phyloP scores from a whole-genome alignment of 2,888 invertebrate genomes.

The Andrena fulva region DNA sequence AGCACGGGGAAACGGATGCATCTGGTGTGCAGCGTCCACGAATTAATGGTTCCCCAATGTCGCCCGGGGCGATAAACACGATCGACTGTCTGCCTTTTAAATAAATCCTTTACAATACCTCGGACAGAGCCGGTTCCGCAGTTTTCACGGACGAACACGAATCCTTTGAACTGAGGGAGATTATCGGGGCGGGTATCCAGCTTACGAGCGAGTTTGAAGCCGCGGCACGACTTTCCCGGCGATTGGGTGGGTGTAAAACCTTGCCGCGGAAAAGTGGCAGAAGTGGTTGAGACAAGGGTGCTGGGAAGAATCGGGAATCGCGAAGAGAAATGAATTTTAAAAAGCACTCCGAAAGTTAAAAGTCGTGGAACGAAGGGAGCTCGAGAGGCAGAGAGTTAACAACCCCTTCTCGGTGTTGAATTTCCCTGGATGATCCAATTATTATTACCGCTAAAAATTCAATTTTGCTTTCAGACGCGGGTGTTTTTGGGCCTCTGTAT shows the following conservation, averaged over 20 bases:
- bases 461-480: conserved; percentile 86
- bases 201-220: conserved; percentile 14
- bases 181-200: conserved; percentile 2
- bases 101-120: not conserved
- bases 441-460: not conserved
- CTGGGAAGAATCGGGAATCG: not conserved
- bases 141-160: not conserved
- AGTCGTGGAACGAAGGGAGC: not conserved
- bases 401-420: not conserved
- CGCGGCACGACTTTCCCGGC: not conserved
- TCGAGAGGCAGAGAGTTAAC: not conserved
- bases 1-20: not conserved
- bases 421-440: not conserved
- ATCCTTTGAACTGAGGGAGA: conserved; percentile 23
- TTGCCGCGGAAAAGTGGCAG: not conserved
- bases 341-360: not conserved
- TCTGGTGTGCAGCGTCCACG: not conserved
- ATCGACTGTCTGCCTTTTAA: not conserved
- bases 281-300: not conserved
- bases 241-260: not conserved
- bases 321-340: not conserved
- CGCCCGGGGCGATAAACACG: not conserved
- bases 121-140: not conserved
- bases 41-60: not conserved
- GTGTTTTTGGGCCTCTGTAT: conserved; percentile 91